These are phyloP conservation scores for Gymnodraco acuticeps DNA, from an alignment of 2,797 vertebrate genomes.

Conservation along the genomic window DNA sequence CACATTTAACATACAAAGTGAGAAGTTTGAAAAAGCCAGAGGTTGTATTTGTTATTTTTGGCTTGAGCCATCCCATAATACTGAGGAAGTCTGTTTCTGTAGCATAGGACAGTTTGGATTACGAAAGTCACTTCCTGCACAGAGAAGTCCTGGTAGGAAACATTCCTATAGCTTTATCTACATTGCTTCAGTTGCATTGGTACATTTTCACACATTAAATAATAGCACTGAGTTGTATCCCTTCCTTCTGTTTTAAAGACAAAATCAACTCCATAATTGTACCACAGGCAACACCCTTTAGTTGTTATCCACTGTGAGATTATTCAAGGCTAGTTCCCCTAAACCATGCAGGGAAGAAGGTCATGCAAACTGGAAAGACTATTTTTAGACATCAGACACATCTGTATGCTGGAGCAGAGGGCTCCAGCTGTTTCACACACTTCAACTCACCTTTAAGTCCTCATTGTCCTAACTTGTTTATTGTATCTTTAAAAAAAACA, in stretches of 20 bases:
- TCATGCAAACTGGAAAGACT: constrained; percentile 29
- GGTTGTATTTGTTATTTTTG: constrained; percentile 30
- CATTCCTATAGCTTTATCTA: constrained; percentile 43
- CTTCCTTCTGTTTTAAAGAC: constrained; percentile 22
- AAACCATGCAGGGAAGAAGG: constrained; percentile 31
- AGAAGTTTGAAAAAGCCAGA: constrained; percentile 3
- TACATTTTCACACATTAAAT: constrained; percentile 67
- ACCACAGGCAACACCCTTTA: background rate
- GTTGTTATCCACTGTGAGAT: constrained; percentile 10
- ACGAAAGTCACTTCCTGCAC: constrained; percentile 38
- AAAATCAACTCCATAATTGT: background rate
- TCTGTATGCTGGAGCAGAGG: constrained; percentile 35
- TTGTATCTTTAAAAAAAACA: background rate
- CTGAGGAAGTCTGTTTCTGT: constrained; percentile 34
- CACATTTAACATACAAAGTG: constrained; percentile 30
- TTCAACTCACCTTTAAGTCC: constrained; percentile 6
- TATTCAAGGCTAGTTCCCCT: constrained; percentile 1
- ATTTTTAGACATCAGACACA: constrained; percentile 39
- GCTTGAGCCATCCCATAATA: constrained; percentile 22
- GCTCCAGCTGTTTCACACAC: constrained; percentile 37
- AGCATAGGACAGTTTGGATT: constrained; percentile 33
- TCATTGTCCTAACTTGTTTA: background rate
- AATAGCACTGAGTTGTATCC: constrained; percentile 45
- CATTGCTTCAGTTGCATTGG: constrained; percentile 56
- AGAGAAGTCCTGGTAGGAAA: constrained; percentile 13